Evolutionary conservation across 2,888 invertebrate genomes (phyloP), one percentile per base, ranked within the genome.

Genomic region (Mesoligia furuncula): DNA sequence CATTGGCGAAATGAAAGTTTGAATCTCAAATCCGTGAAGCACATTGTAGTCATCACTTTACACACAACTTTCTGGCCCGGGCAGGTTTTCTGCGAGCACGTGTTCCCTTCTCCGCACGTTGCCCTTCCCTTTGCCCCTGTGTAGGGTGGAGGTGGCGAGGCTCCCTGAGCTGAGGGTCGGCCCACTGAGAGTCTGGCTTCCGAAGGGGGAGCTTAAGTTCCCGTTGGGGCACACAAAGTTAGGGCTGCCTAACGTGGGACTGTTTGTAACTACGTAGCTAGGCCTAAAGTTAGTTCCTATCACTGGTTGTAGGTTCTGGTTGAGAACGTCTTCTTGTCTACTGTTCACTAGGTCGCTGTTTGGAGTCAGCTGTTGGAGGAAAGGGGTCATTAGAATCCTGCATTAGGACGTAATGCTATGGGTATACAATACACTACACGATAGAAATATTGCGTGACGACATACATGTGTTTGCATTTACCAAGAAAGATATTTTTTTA

Each of bases 1-100:
- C 85, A 87, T 83, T 85, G 84, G 81, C 76, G 75, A 90, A 89
- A 85, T 70, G 81, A 84, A 87, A 77, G 70, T 68, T 82, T n/a
- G 17, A 61, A 75, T 72, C 85, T 89, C 85, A 89, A 87, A 87
- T 90, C 87, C 87, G 81, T 81, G 74, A 78, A 86, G 78, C 75
- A 85, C 78, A 77, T 74, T 77, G 64, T 73, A 77, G 66, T 85
- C 83, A 73, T 83, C 79, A 79, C 80, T 91, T 93, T 90, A 98
- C 93, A 98, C 98, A 96, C 98, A 98, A 96, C 98, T 98, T 94
- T 98, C 98, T 64, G 98, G 98, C 81, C 98, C 98, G 51, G 98
- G 98, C 93, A 98, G 97, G 88, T 98, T 98, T 93, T 98, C 98
- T 73, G 98, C 98, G 90, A 98, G 97, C 79, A 98, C 98, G 91